phyloP scores from a whole-genome alignment of 2,113 vertebrate genomes.

The Corythornis vintsioides region DNA sequence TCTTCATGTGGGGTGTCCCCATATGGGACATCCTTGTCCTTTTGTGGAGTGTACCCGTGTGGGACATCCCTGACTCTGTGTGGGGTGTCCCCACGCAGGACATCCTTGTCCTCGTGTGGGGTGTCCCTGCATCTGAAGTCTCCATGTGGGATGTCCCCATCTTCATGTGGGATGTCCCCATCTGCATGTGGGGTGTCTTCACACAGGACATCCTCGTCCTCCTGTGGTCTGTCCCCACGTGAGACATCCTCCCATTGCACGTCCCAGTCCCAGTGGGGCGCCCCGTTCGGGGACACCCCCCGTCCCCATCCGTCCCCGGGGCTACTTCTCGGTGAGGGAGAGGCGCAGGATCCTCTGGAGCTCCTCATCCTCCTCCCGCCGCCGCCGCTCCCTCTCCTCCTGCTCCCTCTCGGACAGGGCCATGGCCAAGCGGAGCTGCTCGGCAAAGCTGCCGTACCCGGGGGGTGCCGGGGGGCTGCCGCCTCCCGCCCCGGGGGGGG shows the following conservation, averaged over 20 bases:
- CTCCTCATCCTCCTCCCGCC: slow-evolving; percentile 83
- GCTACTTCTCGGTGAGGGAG: slow-evolving; percentile 92
- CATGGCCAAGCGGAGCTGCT: slow-evolving; percentile 90
- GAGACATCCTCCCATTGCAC: background rate
- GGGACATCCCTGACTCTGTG: background rate
- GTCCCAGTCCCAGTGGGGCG: background rate
- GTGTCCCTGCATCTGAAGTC: background rate
- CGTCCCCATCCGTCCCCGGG: too few relatives aligned
- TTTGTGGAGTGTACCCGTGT: background rate
- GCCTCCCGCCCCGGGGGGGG: background rate
- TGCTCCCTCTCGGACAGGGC: slow-evolving; percentile 89
- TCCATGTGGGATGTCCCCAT: too few relatives aligned
- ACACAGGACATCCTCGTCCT: background rate
- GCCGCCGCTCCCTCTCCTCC: slow-evolving; percentile 84
- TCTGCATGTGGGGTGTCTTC: background rate
- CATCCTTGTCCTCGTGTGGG: too few relatives aligned
- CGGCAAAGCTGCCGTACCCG: slow-evolving; percentile 82
- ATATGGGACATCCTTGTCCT: background rate
- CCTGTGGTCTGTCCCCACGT: background rate
- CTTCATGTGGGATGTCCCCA: too few relatives aligned
- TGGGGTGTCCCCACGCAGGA: background rate
- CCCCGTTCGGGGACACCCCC: background rate
- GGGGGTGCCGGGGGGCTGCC: slow-evolving; percentile 18
- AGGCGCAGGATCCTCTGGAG: slow-evolving; percentile 89
- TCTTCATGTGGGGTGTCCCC: background rate